Evolutionary conservation across 2,113 vertebrate species (phyloP), one percentile per base, ranked within the genome.

Genomic region (Mesocricetus auratus): DNA sequence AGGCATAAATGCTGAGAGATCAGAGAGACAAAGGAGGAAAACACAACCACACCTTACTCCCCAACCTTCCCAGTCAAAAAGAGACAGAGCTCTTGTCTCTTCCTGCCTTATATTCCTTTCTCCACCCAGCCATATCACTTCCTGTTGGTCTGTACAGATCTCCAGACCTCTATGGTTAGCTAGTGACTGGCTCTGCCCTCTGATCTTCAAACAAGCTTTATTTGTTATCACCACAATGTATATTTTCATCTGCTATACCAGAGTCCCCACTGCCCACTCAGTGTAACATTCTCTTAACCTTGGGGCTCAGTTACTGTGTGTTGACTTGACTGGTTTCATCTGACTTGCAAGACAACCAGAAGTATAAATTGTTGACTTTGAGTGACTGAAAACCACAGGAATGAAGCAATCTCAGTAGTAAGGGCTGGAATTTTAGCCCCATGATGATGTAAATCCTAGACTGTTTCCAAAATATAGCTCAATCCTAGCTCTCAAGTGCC

Each of bases 381-480:
- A 71, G 17, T 68, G 53, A 86, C 24, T 22, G 82, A 91, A 29
- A 31, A 24, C 56, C 36, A 87, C 64, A 69, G 31, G 39, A n/a
- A 79, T 56, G 31, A 66, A 74, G 31, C 26, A 39, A 75, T 29
- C 50, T 50, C 26, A 15, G 29, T 64, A 69, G 29, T 31, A 53
- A 78, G 60, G 73, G 50, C 22, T 73, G 42, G 47, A 42, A 31
- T 83, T 69, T 68, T 39, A 36, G 5, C 39, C 9, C 19, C 6
- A 5, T 4, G 8, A 79, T 5, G 5, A 19, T 45, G 50, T 16
- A 42, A 89, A 39, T 60, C 86, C 31, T 83, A 73, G 75, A 21
- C 7, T 66, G 2, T 95, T 96, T 83, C 24, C 42, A 89, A 95
- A 91, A 91, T 21, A 21, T 7, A 66, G 60, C 24, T 93, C 42